Conservation (phyloP, 2,888 invertebrate genomes). For the Pristionchus fissidentatus region DNA sequence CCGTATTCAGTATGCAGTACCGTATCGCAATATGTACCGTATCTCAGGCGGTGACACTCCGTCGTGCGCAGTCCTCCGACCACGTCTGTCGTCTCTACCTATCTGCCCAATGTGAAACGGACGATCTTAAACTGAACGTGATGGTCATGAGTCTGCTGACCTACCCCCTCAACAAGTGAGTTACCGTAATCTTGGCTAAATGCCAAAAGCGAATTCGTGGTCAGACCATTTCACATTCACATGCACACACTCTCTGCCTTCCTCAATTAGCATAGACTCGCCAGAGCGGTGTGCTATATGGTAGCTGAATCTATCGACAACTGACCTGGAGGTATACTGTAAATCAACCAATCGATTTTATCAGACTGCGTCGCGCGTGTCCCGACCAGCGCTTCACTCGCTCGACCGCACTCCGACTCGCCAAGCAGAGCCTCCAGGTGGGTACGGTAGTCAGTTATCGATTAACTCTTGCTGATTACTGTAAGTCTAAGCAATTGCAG, state of each 20-base stretch:
- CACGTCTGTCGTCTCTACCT: constrained; percentile 60
- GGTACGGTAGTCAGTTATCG: background rate
- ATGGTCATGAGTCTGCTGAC: constrained; percentile 67
- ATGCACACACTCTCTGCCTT: too few species aligned
- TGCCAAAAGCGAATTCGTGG: too few species aligned
- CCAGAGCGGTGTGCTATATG: too few species aligned
- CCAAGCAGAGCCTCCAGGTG: constrained; percentile 56
- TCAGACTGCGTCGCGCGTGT: constrained; percentile 60
- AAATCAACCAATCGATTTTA: too few species aligned
- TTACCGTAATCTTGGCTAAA: background rate
- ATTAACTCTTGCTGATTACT: too few species aligned
- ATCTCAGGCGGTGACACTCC: constrained; percentile 55
- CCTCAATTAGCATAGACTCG: too few species aligned
- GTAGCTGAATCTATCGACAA: too few species aligned
- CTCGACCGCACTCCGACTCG: constrained; percentile 65
- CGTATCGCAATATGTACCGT: too few species aligned
- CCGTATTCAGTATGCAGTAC: background rate
- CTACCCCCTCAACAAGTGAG: constrained; percentile 58
- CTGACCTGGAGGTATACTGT: too few species aligned
- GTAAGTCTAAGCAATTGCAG: constrained; percentile 54
- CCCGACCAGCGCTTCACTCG: constrained; percentile 63
- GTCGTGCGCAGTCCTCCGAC: constrained; percentile 61
- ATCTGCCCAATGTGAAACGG: background rate
- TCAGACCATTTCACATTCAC: too few species aligned
- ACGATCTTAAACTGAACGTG: constrained; percentile 55